Evolutionary conservation across 2,888 invertebrate genomes (phyloP).

Genomic region (Oligia strigilis): DNA sequence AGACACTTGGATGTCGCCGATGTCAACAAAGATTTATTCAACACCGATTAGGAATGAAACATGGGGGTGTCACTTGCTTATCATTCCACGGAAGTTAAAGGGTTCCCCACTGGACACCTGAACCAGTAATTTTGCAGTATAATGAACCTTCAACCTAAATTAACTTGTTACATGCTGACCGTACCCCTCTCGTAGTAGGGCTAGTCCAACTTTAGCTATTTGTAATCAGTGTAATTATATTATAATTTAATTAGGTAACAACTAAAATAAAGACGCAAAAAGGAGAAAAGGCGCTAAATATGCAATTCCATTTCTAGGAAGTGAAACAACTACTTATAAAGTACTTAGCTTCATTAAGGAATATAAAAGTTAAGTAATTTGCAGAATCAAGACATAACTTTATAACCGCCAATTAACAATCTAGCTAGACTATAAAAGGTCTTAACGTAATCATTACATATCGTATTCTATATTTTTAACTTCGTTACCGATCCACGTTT

Average conservation of each 20-base stretch:
- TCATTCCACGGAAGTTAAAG: constrained; percentile 49
- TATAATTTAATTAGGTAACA: neutral
- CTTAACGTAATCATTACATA: constrained; percentile 31
- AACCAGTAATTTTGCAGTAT: constrained; percentile 12
- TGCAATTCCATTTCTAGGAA: constrained; percentile 9
- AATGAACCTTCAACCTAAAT: constrained; percentile 2
- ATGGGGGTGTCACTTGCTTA: constrained; percentile 50
- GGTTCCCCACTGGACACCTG: constrained; percentile 14
- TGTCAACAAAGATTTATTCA: constrained; percentile 43
- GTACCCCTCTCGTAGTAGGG: neutral
- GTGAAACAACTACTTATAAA: neutral
- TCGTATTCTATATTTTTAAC: constrained; percentile 22
- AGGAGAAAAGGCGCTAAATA: neutral
- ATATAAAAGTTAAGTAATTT: constrained; percentile 7
- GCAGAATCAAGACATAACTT: neutral
- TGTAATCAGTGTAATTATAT: neutral
- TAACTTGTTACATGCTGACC: neutral
- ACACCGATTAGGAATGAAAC: constrained; percentile 50
- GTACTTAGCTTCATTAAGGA: neutral
- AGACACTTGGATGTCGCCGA: constrained; percentile 16
- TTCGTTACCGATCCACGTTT: constrained; percentile 38
- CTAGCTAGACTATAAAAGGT: constrained; percentile 1
- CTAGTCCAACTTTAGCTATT: neutral
- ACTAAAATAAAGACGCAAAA: neutral
- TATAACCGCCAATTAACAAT: neutral